phyloP scores from a whole-genome alignment of 2,113 vertebrate genomes.

The Condylura cristata region DNA sequence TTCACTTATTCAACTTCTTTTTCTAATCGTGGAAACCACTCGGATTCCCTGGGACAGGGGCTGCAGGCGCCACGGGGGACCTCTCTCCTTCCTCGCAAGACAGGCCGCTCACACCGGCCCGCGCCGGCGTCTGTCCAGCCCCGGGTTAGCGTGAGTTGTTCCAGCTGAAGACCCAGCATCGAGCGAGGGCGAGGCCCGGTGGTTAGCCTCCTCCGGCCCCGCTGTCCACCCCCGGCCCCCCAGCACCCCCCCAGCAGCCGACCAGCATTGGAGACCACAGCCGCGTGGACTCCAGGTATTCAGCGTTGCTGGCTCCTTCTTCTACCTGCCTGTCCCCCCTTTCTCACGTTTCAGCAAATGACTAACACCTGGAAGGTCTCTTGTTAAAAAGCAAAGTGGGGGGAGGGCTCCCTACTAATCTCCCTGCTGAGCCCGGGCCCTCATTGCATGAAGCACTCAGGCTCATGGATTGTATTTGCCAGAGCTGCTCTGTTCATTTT shows the following conservation, averaged over 20 bases:
- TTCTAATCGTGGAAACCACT: slow-evolving; percentile 12
- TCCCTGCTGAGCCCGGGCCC: slow-evolving; percentile 21
- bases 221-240: no score
- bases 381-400: slow-evolving; percentile 5
- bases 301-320: not conserved
- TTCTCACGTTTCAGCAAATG: not conserved
- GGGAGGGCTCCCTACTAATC: not conserved
- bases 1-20: slow-evolving; percentile 48
- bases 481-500: slow-evolving; percentile 52
- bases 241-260: no score
- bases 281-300: no score
- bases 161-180: no score
- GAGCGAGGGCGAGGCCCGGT: no score
- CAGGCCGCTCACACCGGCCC: no score
- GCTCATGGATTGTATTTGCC: slow-evolving; percentile 47
- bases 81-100: no score
- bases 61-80: no score
- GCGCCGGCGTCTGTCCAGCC: no score
- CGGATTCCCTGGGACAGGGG: not conserved
- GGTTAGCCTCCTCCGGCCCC: no score
- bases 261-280: no score
- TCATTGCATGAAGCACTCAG: slow-evolving; percentile 26
- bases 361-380: not conserved
- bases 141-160: no score
- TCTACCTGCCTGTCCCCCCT: not conserved